Percentiles rank a stretch among this genome's conserved stretches.
These are phyloP conservation scores for Hypomecis atomaria DNA, from an alignment of 2,888 invertebrate genomes.

Conservation along the genomic window DNA sequence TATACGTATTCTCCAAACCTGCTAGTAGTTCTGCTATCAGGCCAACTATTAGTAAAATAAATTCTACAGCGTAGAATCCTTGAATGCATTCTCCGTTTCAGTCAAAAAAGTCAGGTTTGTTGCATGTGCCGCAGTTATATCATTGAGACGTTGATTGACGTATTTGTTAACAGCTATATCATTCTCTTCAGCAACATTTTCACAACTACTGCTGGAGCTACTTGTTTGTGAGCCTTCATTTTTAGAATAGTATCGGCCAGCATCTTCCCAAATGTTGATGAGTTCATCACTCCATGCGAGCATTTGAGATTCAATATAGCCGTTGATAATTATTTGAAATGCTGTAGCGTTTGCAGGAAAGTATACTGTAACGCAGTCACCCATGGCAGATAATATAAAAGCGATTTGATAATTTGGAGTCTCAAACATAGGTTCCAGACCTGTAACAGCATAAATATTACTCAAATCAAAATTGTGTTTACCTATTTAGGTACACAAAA, in stretches of 20 bases:
- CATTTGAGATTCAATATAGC: conserved; percentile 62
- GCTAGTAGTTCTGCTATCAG: conserved; percentile 60
- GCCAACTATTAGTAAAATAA: conserved; percentile 47
- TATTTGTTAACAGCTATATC: neutral
- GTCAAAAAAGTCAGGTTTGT: neutral
- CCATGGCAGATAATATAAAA: neutral
- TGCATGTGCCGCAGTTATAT: conserved; percentile 53
- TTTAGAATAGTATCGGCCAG: neutral
- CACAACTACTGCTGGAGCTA: neutral
- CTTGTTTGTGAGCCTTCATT: neutral
- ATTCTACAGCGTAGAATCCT: neutral
- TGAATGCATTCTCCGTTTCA: neutral
- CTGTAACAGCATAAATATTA: neutral
- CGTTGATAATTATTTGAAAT: conserved; percentile 53
- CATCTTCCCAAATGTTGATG: neutral
- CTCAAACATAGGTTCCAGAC: conserved; percentile 57
- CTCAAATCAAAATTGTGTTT: neutral
- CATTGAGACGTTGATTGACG: conserved; percentile 37
- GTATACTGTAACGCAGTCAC: neutral
- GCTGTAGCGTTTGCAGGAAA: conserved; percentile 22
- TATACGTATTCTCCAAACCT: conserved; percentile 58
- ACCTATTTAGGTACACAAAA: too few species aligned
- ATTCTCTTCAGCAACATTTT: neutral
- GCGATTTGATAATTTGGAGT: conserved; percentile 57
- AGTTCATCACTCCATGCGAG: conserved; percentile 37